Evolutionary conservation across 1,140 invertebrate genomes (phyloP), one percentile per base, ranked within the genome.

Genomic region (Magallana ariakensis): DNA sequence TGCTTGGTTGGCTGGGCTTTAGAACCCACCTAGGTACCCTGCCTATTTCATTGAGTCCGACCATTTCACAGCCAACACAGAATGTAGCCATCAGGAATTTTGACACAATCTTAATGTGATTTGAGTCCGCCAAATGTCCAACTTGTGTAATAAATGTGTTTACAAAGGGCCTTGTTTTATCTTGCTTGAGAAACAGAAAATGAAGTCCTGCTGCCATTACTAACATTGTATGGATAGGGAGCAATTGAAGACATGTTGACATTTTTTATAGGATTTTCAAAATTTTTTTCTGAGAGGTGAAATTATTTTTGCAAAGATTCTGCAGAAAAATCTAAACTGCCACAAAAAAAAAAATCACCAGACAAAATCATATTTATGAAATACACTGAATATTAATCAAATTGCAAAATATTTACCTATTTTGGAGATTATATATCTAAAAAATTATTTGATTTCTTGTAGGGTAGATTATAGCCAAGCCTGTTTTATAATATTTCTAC

Each of bases 51-150:
- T 13, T 26, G 19, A 26, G 33, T 26, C 22, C 11, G 22, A 75
- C 66, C 66, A 26, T 75, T 75, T 75, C 66, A 33, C 66, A 26
- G 66, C 66, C 66, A 75, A 75, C 66, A 75, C 19, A 19, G 33
- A 75, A 75, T 75, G 66, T 26, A 26, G 22, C 33, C 66, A 26
- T 75, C 22, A 10, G 66, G 66, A 75, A 75, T 75, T 75, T 33
- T 75, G 66, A 75, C 66, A 75, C 66, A 75, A 75, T 75, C 66
- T 75, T 75, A 75, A 75, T 75, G 66, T 75, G 66, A 75, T 75
- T 75, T 75, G 19, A 33, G 66, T 19, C 66, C 66, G 66, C 66
- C 66, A 75, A 75, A 19, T 75, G 66, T 75, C 66, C 22, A 75
- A 75, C 66, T 75, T 75, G 66, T 75, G 66, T 75, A 46, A 75